phyloP scores from a whole-genome alignment of 2,113 vertebrate species.

The Nematolebias whitei region DNA sequence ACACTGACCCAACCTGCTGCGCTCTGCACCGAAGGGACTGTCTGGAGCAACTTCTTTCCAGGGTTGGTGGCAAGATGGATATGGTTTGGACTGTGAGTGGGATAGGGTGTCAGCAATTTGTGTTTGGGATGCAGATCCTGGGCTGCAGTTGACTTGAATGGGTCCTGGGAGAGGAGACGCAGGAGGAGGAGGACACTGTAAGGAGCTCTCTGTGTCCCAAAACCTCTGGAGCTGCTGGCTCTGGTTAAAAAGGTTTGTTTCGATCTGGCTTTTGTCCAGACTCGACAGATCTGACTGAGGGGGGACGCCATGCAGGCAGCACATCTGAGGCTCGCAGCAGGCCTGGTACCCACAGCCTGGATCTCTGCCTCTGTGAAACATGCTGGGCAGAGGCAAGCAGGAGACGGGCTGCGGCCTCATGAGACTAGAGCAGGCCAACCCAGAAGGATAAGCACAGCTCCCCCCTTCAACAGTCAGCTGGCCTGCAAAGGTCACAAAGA shows the following conservation, averaged over 20 bases:
- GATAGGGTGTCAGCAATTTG: slow-evolving; percentile 79
- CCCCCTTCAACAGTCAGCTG: slow-evolving; percentile 87
- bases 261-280: slow-evolving; percentile 75
- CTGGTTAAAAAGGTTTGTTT: slow-evolving; percentile 65
- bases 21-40: slow-evolving; percentile 58
- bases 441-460: slow-evolving; percentile 79
- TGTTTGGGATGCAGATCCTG: slow-evolving; percentile 54
- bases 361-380: slow-evolving; percentile 80
- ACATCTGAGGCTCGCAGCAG: slow-evolving; percentile 80
- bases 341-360: slow-evolving; percentile 82
- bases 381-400: slow-evolving; percentile 77
- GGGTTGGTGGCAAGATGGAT: slow-evolving; percentile 48
- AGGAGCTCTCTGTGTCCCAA: slow-evolving; percentile 62
- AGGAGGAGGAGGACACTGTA: slow-evolving; percentile 56
- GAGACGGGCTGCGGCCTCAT: slow-evolving; percentile 82
- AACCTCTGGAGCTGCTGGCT: slow-evolving; percentile 66
- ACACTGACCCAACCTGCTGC: slow-evolving; percentile 18
- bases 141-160: slow-evolving; percentile 51
- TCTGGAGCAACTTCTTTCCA: slow-evolving; percentile 78
- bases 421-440: slow-evolving; percentile 77
- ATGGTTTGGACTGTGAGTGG: slow-evolving; percentile 80
- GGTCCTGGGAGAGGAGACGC: slow-evolving; percentile 42
- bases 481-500: slow-evolving; percentile 79
- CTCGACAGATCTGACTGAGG: slow-evolving; percentile 68
- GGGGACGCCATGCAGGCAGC: slow-evolving; percentile 86